A percentile compares a stretch with the other conserved stretches of the same genome.
Evolutionary conservation across 1,140 invertebrate genomes (phyloP).

Genomic region (Drosophila grimshawi): DNA sequence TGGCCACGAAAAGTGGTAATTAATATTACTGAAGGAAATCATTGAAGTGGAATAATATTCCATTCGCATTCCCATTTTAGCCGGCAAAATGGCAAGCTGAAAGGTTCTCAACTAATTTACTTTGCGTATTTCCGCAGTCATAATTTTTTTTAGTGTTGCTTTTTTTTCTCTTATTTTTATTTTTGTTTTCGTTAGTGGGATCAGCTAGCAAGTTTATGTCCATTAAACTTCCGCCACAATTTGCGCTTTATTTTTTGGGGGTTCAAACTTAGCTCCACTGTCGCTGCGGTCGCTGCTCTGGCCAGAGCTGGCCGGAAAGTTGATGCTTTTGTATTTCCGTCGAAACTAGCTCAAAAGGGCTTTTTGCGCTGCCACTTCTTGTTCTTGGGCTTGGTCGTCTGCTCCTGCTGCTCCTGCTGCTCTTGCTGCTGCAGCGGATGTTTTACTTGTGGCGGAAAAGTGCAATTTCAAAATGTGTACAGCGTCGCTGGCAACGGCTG

Average conservation of each 20-base stretch:
- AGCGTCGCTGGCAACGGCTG: constrained; percentile 24
- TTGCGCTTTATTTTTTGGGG: constrained; percentile 68
- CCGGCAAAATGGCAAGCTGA: constrained; percentile 27
- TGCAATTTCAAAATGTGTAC: constrained; percentile 77
- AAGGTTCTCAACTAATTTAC: constrained; percentile 66
- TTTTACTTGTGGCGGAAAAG: constrained; percentile 65
- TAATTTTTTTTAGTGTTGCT: not conserved
- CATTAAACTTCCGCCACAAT: constrained; percentile 79
- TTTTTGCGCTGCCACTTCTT: not conserved
- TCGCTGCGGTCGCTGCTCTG: constrained; percentile 43
- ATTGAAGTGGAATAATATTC: constrained; percentile 41
- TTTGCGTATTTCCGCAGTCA: constrained; percentile 55
- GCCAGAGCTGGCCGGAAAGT: constrained; percentile 66
- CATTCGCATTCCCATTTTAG: constrained; percentile 30
- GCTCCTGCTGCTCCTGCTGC: not conserved
- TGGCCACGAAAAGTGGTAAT: constrained; percentile 31
- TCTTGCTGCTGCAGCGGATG: constrained; percentile 3
- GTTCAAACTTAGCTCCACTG: constrained; percentile 26
- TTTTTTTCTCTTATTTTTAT: not conserved
- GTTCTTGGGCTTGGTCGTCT: not conserved
- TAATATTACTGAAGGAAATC: constrained; percentile 40
- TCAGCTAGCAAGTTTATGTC: constrained; percentile 73
- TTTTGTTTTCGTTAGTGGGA: constrained; percentile 8
- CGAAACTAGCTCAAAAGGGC: constrained; percentile 42
- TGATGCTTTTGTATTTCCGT: constrained; percentile 81